Percentiles rank a stretch among this genome's conserved stretches.
Evolutionary conservation across 2,888 invertebrate genomes (phyloP).

Genomic region (Nemapogon koenigi): DNA sequence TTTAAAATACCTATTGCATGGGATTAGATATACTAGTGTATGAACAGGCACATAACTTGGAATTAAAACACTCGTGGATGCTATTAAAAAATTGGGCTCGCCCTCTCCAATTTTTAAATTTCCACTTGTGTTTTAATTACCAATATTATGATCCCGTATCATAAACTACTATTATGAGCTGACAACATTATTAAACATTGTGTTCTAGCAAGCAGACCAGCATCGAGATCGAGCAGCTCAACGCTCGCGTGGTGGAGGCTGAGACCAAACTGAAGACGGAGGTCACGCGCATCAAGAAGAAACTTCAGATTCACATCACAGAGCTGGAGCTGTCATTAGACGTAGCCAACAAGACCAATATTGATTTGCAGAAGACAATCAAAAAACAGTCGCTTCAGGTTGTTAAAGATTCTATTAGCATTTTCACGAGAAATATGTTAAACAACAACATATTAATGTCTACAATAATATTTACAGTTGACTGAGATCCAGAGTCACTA

Average conservation of each 20-base stretch:
- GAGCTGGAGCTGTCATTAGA: conserved; percentile 96
- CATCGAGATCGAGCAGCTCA: conserved; percentile 97
- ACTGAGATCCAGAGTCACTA: conserved; percentile 94
- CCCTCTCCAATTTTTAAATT: not conserved
- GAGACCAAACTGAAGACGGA: conserved; percentile 96
- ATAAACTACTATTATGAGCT: not conserved
- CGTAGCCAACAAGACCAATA: conserved; percentile 97
- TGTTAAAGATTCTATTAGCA: conserved; percentile 13
- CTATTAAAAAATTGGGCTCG: too few species aligned
- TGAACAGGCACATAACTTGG: too few species aligned
- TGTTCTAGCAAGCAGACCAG: conserved; percentile 89
- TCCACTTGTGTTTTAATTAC: too few species aligned
- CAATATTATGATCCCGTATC: too few species aligned
- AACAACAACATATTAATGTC: not conserved
- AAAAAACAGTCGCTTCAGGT: conserved; percentile 96
- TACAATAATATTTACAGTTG: conserved; percentile 44
- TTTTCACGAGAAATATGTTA: not conserved
- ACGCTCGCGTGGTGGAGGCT: conserved; percentile 93
- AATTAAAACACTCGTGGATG: too few species aligned
- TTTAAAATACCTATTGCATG: too few species aligned
- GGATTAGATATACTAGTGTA: too few species aligned
- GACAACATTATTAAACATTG: not conserved
- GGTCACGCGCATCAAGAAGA: conserved; percentile 97
- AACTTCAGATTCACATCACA: conserved; percentile 96
- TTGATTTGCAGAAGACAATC: conserved; percentile 95